Conservation (phyloP, 2,797 vertebrate genomes). For the Paratrypauchen microcephalus region DNA sequence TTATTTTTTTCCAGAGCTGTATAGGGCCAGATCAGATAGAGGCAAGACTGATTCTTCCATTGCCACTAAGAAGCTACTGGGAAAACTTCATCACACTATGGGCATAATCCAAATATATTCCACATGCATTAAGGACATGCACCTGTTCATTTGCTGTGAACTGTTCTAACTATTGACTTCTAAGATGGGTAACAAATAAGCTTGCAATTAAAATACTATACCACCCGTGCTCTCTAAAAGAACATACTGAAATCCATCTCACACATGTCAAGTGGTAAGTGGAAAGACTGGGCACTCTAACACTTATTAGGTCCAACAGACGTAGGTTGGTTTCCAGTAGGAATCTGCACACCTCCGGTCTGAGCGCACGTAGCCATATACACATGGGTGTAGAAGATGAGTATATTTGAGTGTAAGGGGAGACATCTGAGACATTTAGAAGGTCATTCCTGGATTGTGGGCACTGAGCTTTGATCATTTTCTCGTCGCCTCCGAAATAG, state of each 20-base stretch:
- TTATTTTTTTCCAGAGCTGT: no score
- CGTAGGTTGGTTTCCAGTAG: neutral
- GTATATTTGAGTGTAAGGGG: conserved; percentile 52
- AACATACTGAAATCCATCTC: conserved; percentile 45
- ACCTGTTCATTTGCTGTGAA: conserved; percentile 7
- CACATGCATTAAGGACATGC: neutral
- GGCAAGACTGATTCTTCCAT: neutral
- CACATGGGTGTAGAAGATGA: conserved; percentile 19
- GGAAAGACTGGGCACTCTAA: conserved; percentile 17
- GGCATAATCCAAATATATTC: conserved; percentile 1
- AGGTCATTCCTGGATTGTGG: conserved; percentile 71
- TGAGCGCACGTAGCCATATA: neutral
- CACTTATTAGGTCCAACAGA: conserved; percentile 8
- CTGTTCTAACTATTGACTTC: neutral
- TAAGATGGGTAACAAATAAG: neutral
- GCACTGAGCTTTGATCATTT: conserved; percentile 76
- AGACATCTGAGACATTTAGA: conserved; percentile 71
- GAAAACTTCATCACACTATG: conserved; percentile 19
- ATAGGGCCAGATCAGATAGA: no score
- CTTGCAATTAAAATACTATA: conserved; percentile 47
- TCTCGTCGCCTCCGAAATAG: conserved; percentile 77
- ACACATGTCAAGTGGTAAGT: conserved; percentile 35
- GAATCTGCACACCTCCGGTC: neutral
- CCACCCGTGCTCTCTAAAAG: conserved; percentile 41
- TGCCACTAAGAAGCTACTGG: neutral